Percentiles rank a stretch among this genome's conserved stretches.
phyloP scores from a whole-genome alignment of 64 coral and sea anemone genomes.

The Montipora cactus region DNA sequence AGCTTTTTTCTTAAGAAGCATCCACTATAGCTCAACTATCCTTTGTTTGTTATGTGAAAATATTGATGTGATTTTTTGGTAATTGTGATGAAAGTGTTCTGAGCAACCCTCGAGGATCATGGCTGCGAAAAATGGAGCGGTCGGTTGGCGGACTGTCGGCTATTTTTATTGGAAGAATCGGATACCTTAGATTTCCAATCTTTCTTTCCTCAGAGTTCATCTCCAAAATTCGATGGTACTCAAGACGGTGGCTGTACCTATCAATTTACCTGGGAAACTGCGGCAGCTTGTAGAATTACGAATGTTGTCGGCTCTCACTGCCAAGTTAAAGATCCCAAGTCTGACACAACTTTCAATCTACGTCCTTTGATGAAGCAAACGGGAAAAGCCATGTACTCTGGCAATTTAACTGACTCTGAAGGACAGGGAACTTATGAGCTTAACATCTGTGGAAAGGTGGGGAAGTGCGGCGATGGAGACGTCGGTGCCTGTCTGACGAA shows the following conservation, averaged over 20 bases:
- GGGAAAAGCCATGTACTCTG: not conserved
- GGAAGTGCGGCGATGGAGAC: not conserved
- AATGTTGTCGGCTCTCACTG: slow-evolving; percentile 47
- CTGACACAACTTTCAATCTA: slow-evolving; percentile 60
- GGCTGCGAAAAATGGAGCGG: too few relatives aligned
- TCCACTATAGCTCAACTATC: too few relatives aligned
- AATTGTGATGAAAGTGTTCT: too few relatives aligned
- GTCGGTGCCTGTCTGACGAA: slow-evolving; percentile 43
- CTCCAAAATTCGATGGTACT: slow-evolving; percentile 8
- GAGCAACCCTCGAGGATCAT: too few relatives aligned
- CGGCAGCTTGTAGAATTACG: slow-evolving; percentile 55
- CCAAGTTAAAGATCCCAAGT: slow-evolving; percentile 60
- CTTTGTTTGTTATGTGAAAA: too few relatives aligned
- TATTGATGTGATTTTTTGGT: too few relatives aligned
- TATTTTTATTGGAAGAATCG: too few relatives aligned
- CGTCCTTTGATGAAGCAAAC: not conserved
- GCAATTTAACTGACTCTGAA: not conserved
- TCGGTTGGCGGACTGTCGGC: too few relatives aligned
- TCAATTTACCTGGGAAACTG: slow-evolving; percentile 47
- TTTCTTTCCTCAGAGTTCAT: not conserved
- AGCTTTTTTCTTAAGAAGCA: too few relatives aligned
- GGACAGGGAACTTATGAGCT: slow-evolving; percentile 21
- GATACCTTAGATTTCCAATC: not conserved
- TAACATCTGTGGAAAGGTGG: slow-evolving; percentile 55
- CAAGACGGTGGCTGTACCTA: slow-evolving; percentile 13